Evolutionary conservation across 2,113 vertebrate species (phyloP), one percentile per base, ranked within the genome.

Genomic region (Festucalex cinctus): DNA sequence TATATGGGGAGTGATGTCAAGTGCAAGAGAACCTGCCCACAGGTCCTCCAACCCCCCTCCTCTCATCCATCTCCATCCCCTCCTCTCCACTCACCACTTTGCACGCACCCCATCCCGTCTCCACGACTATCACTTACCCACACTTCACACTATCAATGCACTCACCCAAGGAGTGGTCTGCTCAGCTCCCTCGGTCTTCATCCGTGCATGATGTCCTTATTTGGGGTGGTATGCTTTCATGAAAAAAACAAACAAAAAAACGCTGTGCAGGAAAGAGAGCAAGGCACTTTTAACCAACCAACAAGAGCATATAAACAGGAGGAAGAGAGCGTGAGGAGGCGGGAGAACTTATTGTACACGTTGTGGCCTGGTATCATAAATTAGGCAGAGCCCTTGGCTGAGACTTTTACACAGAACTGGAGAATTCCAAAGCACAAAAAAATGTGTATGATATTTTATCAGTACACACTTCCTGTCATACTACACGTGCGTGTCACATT

Each of bases 181-280:
- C 70, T 71, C 58, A 49, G 35, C 67, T 86, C 88, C 64, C 86
- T 71, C 64, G 20, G 68, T 74, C 71, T 64, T 68, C 82, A 62
- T 66, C 68, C 62, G 59, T 70, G 80, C 82, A 70, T 82, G 63
- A 88, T 91, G 80, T 90, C 96, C 95, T 94, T 99, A 96, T 98
- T 97, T 96, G 96, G 97, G 70, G 6, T 17, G n/a, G 10, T 62
- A 14, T 16, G 60, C 22, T 41, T 22, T 16, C 36, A 14, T 14
- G 20, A 41, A 24, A 12, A 32, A 32, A 32, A 32, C 2, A 32
- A 32, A 32, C 28, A 32, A 4, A 32, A n/a, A 61, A 61, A 41
- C 10, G 32, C 62, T 24, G 8, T 19, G 63, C 20, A 69, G 63
- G 54, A 77, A 75, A 64, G 82, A 75, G 72, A 82, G 28, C 41